Percentiles rank a stretch among this genome's conserved stretches.
phyloP scores from a whole-genome alignment of 2,888 invertebrate genomes.

The Erpobdella octoculata region DNA sequence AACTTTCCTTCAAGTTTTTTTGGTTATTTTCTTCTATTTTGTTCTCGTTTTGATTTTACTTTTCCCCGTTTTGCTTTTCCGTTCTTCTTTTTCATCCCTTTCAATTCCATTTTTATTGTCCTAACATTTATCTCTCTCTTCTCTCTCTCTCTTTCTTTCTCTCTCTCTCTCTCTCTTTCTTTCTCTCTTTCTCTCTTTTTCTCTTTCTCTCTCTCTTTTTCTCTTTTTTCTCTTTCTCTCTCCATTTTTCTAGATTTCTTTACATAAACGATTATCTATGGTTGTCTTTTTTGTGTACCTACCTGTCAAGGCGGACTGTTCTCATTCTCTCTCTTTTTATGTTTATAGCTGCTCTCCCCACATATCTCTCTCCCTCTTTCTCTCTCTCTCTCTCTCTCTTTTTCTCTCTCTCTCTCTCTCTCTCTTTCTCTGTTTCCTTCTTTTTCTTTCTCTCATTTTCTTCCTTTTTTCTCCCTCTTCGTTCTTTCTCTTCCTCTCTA shows the following conservation, averaged over 20 bases:
- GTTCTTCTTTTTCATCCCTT: neutral
- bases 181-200: neutral
- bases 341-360: too few species aligned
- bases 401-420: neutral
- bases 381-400: neutral
- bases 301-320: neutral
- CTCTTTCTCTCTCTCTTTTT: neutral
- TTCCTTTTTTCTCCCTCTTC: too few species aligned
- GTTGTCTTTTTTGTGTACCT: neutral
- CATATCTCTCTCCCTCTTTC: too few species aligned
- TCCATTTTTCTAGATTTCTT: neutral
- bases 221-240: too few species aligned
- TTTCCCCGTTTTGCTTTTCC: neutral
- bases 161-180: neutral
- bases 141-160: neutral
- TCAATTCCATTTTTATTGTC: neutral
- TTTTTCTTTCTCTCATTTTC: neutral
- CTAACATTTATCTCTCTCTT: neutral
- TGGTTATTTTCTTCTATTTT: neutral
- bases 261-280: neutral
- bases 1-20: neutral
- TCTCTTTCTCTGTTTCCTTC: too few species aligned
- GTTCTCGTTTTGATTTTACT: neutral
- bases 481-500: too few species aligned
- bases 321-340: neutral